phyloP scores from a whole-genome alignment of 2,888 invertebrate species.

The Seladonia tumulorum region DNA sequence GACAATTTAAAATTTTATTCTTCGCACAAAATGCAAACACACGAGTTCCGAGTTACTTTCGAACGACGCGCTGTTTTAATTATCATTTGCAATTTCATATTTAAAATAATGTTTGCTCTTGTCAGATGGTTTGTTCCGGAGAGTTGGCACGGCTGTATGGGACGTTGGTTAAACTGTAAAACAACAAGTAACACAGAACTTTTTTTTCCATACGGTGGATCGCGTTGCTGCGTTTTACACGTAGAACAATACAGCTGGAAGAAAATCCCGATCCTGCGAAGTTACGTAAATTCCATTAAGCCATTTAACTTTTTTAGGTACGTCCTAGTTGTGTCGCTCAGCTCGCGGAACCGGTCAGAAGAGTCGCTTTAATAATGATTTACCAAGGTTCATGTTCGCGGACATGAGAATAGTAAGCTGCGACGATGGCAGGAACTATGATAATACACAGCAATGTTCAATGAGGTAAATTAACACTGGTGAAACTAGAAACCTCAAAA shows the following conservation, averaged over 20 bases:
- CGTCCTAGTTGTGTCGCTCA: background rate
- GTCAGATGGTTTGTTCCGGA: background rate
- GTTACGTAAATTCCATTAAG: background rate
- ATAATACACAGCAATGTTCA: too few species aligned
- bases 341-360: background rate
- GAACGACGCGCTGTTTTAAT: background rate
- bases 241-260: background rate
- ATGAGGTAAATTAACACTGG: too few species aligned
- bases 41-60: background rate
- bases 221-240: background rate
- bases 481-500: too few species aligned
- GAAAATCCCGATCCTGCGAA: background rate
- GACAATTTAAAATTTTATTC: too few species aligned
- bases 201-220: background rate
- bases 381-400: background rate
- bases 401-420: background rate
- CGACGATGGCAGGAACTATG: background rate
- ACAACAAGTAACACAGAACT: background rate
- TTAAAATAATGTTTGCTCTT: background rate
- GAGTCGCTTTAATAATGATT: background rate
- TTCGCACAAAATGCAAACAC: background rate
- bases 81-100: background rate
- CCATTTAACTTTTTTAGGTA: background rate
- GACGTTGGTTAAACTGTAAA: background rate
- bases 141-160: background rate